Conservation (phyloP, 2,797 vertebrate species). For the Chloroceryle inda region DNA sequence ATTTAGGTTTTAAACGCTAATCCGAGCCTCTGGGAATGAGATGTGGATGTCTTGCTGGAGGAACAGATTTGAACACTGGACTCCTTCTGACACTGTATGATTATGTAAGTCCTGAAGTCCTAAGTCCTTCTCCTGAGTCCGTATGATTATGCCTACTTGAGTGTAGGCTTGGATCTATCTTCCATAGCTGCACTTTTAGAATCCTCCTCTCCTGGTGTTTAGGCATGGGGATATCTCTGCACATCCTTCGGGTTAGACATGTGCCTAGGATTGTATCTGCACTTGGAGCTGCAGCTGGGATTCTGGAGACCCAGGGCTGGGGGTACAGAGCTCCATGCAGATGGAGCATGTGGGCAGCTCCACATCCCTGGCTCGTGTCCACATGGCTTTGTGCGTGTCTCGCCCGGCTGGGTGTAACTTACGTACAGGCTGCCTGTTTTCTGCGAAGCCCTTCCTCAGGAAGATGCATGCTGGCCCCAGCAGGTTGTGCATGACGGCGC, state of each 20-base stretch:
- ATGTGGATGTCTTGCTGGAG: background rate
- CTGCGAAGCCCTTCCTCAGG: conserved; percentile 98
- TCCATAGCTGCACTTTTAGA: background rate
- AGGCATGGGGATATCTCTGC: background rate
- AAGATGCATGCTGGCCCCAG: conserved; percentile 99
- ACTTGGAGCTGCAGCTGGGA: background rate
- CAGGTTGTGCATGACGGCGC: conserved; percentile 95
- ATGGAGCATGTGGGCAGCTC: background rate
- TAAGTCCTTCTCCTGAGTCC: conserved; percentile 6
- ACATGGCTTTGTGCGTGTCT: background rate
- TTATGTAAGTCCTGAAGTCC: background rate
- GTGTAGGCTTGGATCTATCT: background rate
- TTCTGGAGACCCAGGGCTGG: background rate
- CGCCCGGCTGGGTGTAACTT: conserved; percentile 84
- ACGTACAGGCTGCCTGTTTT: conserved; percentile 99
- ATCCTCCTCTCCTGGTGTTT: background rate
- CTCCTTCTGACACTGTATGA: background rate
- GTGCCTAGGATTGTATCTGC: background rate
- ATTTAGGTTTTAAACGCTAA: conserved; percentile 29
- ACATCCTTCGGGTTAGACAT: background rate
- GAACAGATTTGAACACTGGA: background rate
- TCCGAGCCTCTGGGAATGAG: background rate
- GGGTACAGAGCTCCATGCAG: background rate
- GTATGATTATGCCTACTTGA: background rate
- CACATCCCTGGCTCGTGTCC: background rate